These are phyloP conservation scores for Nothoprocta perdicaria DNA, from an alignment of 2,113 vertebrate species.

Conservation along the genomic window DNA sequence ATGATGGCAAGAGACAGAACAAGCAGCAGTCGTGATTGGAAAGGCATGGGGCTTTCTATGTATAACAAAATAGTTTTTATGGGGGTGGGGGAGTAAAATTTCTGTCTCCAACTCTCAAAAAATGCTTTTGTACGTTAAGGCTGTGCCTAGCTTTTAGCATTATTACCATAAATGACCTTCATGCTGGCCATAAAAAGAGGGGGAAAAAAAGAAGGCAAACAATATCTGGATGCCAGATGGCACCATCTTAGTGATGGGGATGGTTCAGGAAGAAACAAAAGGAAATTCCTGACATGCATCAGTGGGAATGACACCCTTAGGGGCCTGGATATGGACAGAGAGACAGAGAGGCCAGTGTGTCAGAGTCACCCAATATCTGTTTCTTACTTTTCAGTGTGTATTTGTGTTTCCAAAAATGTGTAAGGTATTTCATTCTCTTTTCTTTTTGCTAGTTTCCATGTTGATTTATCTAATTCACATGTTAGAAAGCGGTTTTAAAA, in stretches of 20 bases:
- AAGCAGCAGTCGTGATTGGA: not conserved
- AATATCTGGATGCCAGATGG: constrained; percentile 85
- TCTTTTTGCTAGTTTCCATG: not conserved
- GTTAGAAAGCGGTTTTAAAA: not conserved
- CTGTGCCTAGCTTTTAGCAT: constrained; percentile 38
- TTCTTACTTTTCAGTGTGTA: constrained; percentile 6
- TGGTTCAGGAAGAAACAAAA: constrained; percentile 60
- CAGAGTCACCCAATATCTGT: not conserved
- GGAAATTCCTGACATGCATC: constrained; percentile 76
- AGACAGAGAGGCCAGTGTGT: constrained; percentile 2
- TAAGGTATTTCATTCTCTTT: not conserved
- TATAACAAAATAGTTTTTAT: not conserved
- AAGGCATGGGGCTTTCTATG: not conserved
- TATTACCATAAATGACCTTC: constrained; percentile 74
- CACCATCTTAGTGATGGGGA: constrained; percentile 65
- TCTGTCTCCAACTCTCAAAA: constrained; percentile 20
- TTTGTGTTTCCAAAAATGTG: not conserved
- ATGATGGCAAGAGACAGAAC: not conserved
- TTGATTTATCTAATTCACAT: not conserved
- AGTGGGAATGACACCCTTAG: constrained; percentile 16
- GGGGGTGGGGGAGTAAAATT: not conserved
- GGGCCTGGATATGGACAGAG: constrained; percentile 23
- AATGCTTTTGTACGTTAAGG: constrained; percentile 35
- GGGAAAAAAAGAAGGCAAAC: constrained; percentile 50
- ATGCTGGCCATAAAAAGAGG: constrained; percentile 22